Evolutionary conservation across 2,113 vertebrate species (phyloP).

Genomic region (Tachuris rubrigastra): DNA sequence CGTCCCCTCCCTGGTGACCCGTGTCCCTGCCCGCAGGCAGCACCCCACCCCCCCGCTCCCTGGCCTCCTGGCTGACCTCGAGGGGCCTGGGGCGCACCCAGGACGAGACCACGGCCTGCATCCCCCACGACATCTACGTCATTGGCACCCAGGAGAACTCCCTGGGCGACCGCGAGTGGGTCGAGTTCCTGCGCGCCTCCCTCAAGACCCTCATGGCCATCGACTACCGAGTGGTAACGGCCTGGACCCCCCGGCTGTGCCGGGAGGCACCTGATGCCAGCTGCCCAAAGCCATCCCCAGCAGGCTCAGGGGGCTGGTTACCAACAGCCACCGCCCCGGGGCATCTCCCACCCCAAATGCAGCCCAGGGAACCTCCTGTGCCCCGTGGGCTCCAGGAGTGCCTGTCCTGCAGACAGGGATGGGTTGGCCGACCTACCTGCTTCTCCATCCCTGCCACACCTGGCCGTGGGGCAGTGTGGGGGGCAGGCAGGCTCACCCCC

Average conservation of each 20-base stretch:
- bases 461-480: fast-evolving
- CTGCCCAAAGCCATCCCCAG: neutral
- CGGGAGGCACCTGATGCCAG: neutral
- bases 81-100: constrained; percentile 79
- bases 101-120: constrained; percentile 74
- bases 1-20: fast-evolving
- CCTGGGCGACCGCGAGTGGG: constrained; percentile 87
- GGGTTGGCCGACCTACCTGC: neutral
- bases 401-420: neutral
- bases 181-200: constrained; percentile 78
- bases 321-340: neutral
- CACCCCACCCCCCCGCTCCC: constrained; percentile 76
- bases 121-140: constrained; percentile 86
- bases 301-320: neutral
- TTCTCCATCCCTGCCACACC: fast-evolving
- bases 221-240: constrained; percentile 81
- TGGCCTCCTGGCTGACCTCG: constrained; percentile 85
- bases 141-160: constrained; percentile 89
- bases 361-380: neutral
- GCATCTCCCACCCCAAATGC: neutral
- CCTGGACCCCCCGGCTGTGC: neutral
- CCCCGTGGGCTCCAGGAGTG: fast-evolving
- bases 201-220: constrained; percentile 79
- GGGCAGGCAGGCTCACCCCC: neutral
- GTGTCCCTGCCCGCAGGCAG: constrained; percentile 64